Percentiles rank a stretch among this genome's conserved stretches.
phyloP scores from a whole-genome alignment of 2,888 invertebrate genomes.

The Lasioglossum lativentre region DNA sequence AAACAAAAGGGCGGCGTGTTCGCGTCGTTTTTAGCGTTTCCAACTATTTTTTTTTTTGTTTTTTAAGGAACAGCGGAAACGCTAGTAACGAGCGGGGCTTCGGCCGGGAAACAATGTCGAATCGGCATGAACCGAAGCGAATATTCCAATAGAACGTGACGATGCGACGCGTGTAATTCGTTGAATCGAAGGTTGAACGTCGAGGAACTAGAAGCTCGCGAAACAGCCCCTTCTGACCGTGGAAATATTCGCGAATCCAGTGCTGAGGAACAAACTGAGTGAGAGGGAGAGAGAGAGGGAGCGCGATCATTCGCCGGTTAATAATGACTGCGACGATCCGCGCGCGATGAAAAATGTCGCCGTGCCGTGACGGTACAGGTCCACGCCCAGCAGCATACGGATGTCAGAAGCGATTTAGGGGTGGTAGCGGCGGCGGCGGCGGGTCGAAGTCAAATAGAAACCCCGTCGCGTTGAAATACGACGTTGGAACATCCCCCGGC shows the following conservation, averaged over 20 bases:
- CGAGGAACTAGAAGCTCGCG: not conserved
- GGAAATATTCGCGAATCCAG: conserved; percentile 11
- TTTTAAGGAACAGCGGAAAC: not conserved
- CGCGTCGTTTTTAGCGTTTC: not conserved
- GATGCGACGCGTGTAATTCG: not conserved
- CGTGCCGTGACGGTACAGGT: conserved; percentile 56
- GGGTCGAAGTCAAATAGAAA: conserved; percentile 76
- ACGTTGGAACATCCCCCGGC: conserved; percentile 64
- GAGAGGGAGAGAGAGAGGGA: too few relatives aligned
- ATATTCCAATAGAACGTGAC: conserved; percentile 25
- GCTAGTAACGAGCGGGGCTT: conserved; percentile 25
- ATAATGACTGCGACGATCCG: conserved; percentile 50
- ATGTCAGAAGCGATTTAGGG: conserved; percentile 75
- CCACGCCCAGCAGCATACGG: conserved; percentile 76
- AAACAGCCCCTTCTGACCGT: not conserved
- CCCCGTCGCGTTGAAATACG: conserved; percentile 74
- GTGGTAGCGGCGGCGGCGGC: conserved; percentile 48
- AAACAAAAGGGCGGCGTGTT: not conserved
- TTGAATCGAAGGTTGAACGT: not conserved
- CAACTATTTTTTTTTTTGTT: conserved; percentile 12
- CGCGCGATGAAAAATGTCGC: conserved; percentile 61
- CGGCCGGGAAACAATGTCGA: conserved; percentile 14
- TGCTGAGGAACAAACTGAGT: conserved; percentile 22
- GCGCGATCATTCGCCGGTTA: conserved; percentile 48
- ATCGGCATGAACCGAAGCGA: not conserved